phyloP scores from a whole-genome alignment of 2,888 invertebrate species.

The Nymphalis urticae region DNA sequence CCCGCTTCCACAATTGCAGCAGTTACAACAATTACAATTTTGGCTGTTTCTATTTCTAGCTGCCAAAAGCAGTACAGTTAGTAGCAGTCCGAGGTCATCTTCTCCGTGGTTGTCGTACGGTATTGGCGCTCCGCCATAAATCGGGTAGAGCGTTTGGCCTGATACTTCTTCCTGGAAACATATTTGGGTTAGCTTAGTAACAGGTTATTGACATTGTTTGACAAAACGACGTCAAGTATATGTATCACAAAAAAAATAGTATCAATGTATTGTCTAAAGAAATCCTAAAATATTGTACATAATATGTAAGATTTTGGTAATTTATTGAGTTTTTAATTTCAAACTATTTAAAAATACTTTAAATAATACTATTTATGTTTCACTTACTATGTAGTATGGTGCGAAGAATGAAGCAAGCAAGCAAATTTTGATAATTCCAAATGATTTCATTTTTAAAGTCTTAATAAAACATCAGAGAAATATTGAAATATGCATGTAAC shows the following conservation, averaged over 20 bases:
- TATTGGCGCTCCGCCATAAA: slow-evolving; percentile 49
- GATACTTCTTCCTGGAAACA: slow-evolving; percentile 45
- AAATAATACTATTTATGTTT: background rate
- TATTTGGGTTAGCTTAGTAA: slow-evolving; percentile 21
- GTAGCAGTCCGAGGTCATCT: slow-evolving; percentile 59
- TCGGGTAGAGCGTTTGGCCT: slow-evolving; percentile 37
- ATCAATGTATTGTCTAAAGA: no score
- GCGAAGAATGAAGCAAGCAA: slow-evolving; percentile 17
- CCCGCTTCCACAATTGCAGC: slow-evolving; percentile 46
- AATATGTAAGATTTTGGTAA: no score
- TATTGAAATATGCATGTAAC: slow-evolving; percentile 15
- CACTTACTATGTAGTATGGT: slow-evolving; percentile 24
- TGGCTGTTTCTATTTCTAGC: slow-evolving; percentile 47
- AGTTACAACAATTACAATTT: slow-evolving; percentile 46
- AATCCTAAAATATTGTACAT: no score
- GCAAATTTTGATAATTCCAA: slow-evolving; percentile 19
- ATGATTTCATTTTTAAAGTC: slow-evolving; percentile 27
- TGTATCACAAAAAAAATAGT: no score
- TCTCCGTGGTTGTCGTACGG: slow-evolving; percentile 47
- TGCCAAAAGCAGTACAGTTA: slow-evolving; percentile 58
- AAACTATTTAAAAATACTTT: background rate
- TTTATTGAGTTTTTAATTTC: no score
- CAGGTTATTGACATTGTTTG: slow-evolving; percentile 20
- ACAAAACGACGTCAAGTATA: background rate
- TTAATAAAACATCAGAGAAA: background rate